A percentile compares a stretch with the other conserved stretches of the same genome.
These are phyloP conservation scores for Nomia melanderi DNA, from an alignment of 1,140 invertebrate genomes.

Conservation along the genomic window DNA sequence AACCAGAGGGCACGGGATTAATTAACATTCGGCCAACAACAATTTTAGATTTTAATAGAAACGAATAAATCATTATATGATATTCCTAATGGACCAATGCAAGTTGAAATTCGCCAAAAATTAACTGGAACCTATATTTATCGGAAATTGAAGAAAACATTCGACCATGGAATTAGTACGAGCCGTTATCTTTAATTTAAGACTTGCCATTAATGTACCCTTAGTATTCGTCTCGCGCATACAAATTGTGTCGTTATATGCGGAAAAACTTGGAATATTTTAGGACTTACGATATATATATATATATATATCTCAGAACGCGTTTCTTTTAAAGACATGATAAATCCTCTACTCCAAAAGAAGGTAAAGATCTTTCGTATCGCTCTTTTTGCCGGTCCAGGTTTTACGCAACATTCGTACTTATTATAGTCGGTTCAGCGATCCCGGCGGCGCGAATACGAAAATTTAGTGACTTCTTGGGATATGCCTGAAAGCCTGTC, in stretches of 20 bases:
- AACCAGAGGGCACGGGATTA: no score
- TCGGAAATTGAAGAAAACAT: neutral
- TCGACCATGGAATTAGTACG: neutral
- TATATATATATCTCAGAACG: neutral
- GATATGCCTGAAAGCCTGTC: neutral
- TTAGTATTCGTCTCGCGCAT: neutral
- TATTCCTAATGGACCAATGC: neutral
- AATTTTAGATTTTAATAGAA: no score
- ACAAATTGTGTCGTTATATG: constrained; percentile 21
- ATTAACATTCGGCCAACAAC: no score
- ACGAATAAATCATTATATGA: no score
- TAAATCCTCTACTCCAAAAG: constrained; percentile 34
- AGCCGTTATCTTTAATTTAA: constrained; percentile 18
- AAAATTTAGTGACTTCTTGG: constrained; percentile 42
- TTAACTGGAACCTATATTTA: neutral
- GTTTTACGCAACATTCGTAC: constrained; percentile 53
- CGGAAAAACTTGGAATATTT: constrained; percentile 1
- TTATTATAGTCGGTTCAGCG: constrained; percentile 52
- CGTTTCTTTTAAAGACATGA: constrained; percentile 6
- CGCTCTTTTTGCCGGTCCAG: constrained; percentile 20
- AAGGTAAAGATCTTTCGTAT: constrained; percentile 45
- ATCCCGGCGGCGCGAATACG: constrained; percentile 1
- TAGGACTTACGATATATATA: neutral
- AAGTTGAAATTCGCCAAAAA: neutral
- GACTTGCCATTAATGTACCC: constrained; percentile 8